A percentile compares a stretch with the other conserved stretches of the same genome.
These are phyloP conservation scores for Nebria brevicollis DNA, from an alignment of 2,888 invertebrate genomes.

Conservation along the genomic window DNA sequence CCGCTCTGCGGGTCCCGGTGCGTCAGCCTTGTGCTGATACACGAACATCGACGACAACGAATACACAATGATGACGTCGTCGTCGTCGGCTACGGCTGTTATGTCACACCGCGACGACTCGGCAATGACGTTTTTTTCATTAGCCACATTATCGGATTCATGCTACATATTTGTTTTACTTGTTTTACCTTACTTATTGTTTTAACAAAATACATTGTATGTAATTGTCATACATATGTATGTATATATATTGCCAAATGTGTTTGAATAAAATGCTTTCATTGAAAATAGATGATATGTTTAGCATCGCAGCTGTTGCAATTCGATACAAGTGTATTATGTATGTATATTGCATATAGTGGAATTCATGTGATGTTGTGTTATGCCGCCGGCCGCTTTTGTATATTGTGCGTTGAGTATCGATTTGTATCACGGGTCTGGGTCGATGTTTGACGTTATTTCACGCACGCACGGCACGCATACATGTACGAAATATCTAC, in stretches of 20 bases:
- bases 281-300: neutral
- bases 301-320: neutral
- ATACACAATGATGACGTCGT: constrained; percentile 29
- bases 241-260: neutral
- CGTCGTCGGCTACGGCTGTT: neutral
- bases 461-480: constrained; percentile 15
- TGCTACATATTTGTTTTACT: neutral
- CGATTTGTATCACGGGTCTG: constrained; percentile 28
- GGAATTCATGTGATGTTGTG: neutral
- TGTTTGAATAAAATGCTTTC: neutral
- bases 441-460: constrained; percentile 44
- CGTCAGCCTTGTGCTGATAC: constrained; percentile 46
- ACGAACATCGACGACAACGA: constrained; percentile 16
- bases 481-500: neutral
- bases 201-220: too few relatives aligned
- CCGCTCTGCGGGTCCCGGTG: constrained; percentile 54
- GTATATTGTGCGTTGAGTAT: constrained; percentile 18
- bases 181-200: neutral
- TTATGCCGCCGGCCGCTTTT: neutral
- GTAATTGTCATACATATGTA: too few relatives aligned
- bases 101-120: constrained; percentile 9
- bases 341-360: neutral
- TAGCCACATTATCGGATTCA: neutral
- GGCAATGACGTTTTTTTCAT: neutral
- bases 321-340: neutral